A percentile compares a stretch with the other conserved stretches of the same genome.
Evolutionary conservation across 1,140 invertebrate genomes (phyloP).

Genomic region (Penaeus japonicus): DNA sequence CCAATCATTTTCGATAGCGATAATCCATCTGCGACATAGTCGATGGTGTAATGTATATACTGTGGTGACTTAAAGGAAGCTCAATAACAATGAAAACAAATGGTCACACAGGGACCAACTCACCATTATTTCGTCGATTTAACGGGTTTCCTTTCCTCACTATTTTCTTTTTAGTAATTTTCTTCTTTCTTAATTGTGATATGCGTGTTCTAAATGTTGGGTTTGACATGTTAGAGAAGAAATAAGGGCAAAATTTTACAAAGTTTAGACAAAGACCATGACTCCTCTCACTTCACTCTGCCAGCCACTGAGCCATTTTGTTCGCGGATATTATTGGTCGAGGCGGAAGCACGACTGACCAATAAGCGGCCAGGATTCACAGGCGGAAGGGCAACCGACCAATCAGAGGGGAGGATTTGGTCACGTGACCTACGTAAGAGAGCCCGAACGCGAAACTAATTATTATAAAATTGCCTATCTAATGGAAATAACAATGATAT

Average conservation of each 20-base stretch:
- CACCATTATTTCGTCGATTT: conserved; percentile 52
- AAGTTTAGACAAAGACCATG: conserved; percentile 45
- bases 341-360: conserved; percentile 38
- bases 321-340: conserved; percentile 6
- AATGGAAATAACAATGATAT: background rate
- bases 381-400: conserved; percentile 40
- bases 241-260: conserved; percentile 29
- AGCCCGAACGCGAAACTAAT: conserved; percentile 31
- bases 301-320: conserved; percentile 53
- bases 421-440: conserved; percentile 31
- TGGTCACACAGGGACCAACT: conserved; percentile 25
- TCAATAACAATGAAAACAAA: conserved; percentile 53
- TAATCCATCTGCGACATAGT: too few species aligned
- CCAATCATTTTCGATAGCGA: too few species aligned
- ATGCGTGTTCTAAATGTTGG: conserved; percentile 42
- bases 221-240: conserved; percentile 32
- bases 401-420: conserved; percentile 15
- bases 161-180: conserved; percentile 50
- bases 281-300: conserved; percentile 33
- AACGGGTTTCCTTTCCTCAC: conserved; percentile 40
- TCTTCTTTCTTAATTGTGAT: conserved; percentile 42
- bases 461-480: background rate
- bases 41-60: too few species aligned
- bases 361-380: conserved; percentile 26
- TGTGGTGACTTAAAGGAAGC: conserved; percentile 18